Conservation (phyloP, 2,113 vertebrate species). For the Petrocephalus zakoni region DNA sequence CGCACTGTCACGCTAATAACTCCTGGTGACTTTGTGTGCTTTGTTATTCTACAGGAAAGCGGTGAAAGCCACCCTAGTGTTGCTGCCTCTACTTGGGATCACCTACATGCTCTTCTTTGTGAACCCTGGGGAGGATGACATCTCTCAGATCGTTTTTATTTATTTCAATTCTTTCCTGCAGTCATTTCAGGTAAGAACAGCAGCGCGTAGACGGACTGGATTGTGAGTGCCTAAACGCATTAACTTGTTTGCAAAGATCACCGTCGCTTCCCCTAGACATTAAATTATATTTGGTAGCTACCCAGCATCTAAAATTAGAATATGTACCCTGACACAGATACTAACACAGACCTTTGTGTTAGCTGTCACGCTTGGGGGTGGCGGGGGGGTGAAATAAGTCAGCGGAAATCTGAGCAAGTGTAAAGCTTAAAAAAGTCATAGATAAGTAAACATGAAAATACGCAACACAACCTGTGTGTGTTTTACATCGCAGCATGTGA, state of each 20-base stretch:
- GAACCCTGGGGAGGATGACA: conserved; percentile 90
- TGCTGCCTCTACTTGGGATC: conserved; percentile 89
- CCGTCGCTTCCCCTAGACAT: neutral
- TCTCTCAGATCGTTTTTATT: conserved; percentile 95
- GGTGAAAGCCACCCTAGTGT: conserved; percentile 88
- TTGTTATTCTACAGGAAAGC: conserved; percentile 76
- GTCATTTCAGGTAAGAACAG: conserved; percentile 87
- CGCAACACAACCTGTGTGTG: neutral
- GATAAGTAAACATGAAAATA: neutral
- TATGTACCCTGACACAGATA: conserved; percentile 3
- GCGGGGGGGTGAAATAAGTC: too few species aligned
- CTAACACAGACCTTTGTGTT: neutral
- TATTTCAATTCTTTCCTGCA: conserved; percentile 98
- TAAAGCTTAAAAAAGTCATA: neutral
- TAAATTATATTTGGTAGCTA: neutral
- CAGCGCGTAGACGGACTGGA: neutral
- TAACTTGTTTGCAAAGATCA: neutral
- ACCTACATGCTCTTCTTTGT: conserved; percentile 98
- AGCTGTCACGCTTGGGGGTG: neutral
- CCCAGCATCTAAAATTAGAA: neutral
- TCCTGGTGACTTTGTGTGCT: neutral
- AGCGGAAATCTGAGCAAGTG: neutral
- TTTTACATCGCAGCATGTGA: neutral
- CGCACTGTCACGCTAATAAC: neutral
- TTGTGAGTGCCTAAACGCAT: neutral